Percentiles rank a stretch among this genome's conserved stretches.
These are phyloP conservation scores for Euglossa dilemma DNA, from an alignment of 1,140 invertebrate genomes.

Conservation along the genomic window DNA sequence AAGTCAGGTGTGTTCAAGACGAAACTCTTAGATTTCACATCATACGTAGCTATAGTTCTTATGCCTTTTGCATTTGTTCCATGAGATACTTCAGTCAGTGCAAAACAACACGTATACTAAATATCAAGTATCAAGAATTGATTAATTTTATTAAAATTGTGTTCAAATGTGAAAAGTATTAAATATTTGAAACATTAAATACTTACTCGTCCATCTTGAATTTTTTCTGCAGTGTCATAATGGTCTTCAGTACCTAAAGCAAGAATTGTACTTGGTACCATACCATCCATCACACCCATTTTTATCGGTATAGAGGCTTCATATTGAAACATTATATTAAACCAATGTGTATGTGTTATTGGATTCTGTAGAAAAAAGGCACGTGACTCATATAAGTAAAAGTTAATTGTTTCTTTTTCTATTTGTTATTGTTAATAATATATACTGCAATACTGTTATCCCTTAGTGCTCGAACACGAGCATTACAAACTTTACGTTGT, in stretches of 20 bases:
- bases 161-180: constrained; percentile 22
- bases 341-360: constrained; percentile 79
- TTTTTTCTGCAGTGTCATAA: constrained; percentile 86
- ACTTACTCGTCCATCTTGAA: constrained; percentile 87
- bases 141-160: background rate
- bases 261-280: constrained; percentile 87
- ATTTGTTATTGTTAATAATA: constrained; percentile 45
- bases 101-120: constrained; percentile 91
- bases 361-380: constrained; percentile 18
- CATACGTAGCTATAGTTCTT: constrained; percentile 94
- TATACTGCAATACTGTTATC: constrained; percentile 83
- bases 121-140: background rate
- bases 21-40: constrained; percentile 90
- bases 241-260: constrained; percentile 91
- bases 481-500: constrained; percentile 85
- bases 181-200: constrained; percentile 31
- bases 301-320: constrained; percentile 88
- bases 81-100: constrained; percentile 96
- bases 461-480: constrained; percentile 82
- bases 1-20: constrained; percentile 96
- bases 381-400: background rate
- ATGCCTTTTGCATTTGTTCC: constrained; percentile 96
- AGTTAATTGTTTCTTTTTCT: background rate
- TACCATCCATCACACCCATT: constrained; percentile 85
- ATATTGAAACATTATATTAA: constrained; percentile 86